Evolutionary conservation across 2,888 invertebrate genomes (phyloP), one percentile per base, ranked within the genome.

Genomic region (Dromius quadrimaculatus): DNA sequence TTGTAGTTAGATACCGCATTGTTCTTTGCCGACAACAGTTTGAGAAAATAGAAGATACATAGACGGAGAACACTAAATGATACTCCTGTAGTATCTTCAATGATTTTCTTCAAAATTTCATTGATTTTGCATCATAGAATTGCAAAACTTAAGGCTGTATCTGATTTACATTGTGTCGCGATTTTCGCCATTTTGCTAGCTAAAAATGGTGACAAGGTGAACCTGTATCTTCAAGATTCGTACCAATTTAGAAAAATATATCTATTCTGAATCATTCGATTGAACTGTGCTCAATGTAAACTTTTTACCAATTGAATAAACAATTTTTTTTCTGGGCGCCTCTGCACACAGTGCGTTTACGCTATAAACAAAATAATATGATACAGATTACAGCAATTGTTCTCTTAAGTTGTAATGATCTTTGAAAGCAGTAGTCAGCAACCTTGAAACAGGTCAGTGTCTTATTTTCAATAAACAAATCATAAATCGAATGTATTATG

Each of bases 391-490:
- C n/a, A 5, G 19, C 57, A 17, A 59, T 59, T 59, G 59, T 59
- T 59, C 36, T 59, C n/a, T 32, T 6, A n/a, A 5, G 9, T 32
- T 32, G 34, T 22, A 57, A 8, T 32, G 57, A 36, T 59, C 36
- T 19, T n/a, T n/a, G n/a, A n/a, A n/a, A n/a, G n/a, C n/a, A n/a
- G n/a, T n/a, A n/a, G n/a, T n/a, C 36, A 11, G 47, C 19, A 20
- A 8, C 59, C 59, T 59, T 59, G 59, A 59, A 34, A 19, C 59
- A 59, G 59, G 59, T 59, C 59, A 59, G 23, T 59, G 59, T 59
- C 36, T 59, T 59, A 19, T 59, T 59, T 59, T 32, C 19, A 3
- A 57, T 32, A 23, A 15, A 13, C 32, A 32, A 11, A 38, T 28
- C n/a, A 47, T 47, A 47, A 47, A 47, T 22, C 11, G 47, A 47